phyloP scores from a whole-genome alignment of 2,888 invertebrate genomes.

The Hermaeophaga mercurialis region DNA sequence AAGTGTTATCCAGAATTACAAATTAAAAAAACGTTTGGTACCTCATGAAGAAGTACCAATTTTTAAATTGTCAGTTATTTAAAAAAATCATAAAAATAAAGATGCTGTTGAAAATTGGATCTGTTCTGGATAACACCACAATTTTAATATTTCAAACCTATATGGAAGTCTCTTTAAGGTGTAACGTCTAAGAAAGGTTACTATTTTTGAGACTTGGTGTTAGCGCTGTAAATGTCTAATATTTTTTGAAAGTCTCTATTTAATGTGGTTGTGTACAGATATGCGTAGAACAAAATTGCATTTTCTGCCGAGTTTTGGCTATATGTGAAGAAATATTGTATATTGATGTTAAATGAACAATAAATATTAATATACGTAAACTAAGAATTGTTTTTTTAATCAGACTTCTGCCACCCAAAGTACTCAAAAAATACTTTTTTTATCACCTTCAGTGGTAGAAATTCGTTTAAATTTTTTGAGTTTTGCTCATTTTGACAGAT shows the following conservation, averaged over 20 bases:
- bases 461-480: too few relatives aligned
- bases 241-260: constrained; percentile 28
- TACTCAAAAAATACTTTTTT: too few relatives aligned
- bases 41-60: too few relatives aligned
- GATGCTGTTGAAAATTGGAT: background rate
- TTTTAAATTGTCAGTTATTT: too few relatives aligned
- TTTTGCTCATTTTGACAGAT: too few relatives aligned
- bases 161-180: constrained; percentile 8
- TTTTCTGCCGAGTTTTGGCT: constrained; percentile 24
- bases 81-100: too few relatives aligned
- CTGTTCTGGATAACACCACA: constrained; percentile 12
- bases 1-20: constrained; percentile 21
- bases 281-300: constrained; percentile 28
- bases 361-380: constrained; percentile 26
- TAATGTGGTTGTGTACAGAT: constrained; percentile 31
- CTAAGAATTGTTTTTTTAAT: constrained; percentile 31
- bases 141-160: constrained; percentile 5
- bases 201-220: constrained; percentile 16
- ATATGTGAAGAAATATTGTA: constrained; percentile 29
- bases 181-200: constrained; percentile 3
- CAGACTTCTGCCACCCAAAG: too few relatives aligned
- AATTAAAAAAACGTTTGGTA: too few relatives aligned
- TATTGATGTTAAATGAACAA: constrained; percentile 38
- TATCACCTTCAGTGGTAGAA: too few relatives aligned
- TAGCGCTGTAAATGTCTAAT: constrained; percentile 25